Evolutionary conservation across 1,140 invertebrate species (phyloP).

Genomic region (Solenopsis fugax): DNA sequence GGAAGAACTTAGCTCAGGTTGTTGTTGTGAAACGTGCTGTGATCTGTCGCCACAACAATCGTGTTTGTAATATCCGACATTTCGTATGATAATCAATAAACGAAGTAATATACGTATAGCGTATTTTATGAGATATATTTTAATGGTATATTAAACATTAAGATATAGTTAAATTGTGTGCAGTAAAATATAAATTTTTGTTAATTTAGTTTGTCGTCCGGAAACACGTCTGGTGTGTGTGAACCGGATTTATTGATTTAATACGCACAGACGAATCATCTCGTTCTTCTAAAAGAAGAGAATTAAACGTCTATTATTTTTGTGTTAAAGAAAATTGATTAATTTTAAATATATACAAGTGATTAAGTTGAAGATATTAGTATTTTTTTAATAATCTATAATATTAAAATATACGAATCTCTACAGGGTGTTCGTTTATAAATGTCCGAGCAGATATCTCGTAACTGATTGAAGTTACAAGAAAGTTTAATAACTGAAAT

Average conservation of each 20-base stretch:
- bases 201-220: not conserved
- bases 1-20: not conserved
- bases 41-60: not conserved
- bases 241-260: constrained; percentile 50
- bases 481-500: too few relatives aligned
- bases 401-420: not conserved
- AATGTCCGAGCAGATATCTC: too few relatives aligned
- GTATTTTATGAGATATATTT: not conserved
- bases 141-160: not conserved
- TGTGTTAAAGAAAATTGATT: constrained; percentile 13
- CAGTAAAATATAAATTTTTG: not conserved
- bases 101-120: not conserved
- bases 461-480: too few relatives aligned
- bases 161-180: too few relatives aligned
- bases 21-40: not conserved
- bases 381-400: not conserved
- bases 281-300: not conserved
- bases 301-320: not conserved
- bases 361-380: constrained; percentile 24
- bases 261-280: constrained; percentile 20
- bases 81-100: not conserved
- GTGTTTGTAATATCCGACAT: constrained; percentile 18
- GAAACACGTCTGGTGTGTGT: not conserved
- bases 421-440: too few relatives aligned
- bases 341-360: not conserved